A percentile compares a stretch with the other conserved stretches of the same genome.
These are phyloP conservation scores for Crenichthys baileyi DNA, from an alignment of 2,797 vertebrate genomes.

Conservation along the genomic window DNA sequence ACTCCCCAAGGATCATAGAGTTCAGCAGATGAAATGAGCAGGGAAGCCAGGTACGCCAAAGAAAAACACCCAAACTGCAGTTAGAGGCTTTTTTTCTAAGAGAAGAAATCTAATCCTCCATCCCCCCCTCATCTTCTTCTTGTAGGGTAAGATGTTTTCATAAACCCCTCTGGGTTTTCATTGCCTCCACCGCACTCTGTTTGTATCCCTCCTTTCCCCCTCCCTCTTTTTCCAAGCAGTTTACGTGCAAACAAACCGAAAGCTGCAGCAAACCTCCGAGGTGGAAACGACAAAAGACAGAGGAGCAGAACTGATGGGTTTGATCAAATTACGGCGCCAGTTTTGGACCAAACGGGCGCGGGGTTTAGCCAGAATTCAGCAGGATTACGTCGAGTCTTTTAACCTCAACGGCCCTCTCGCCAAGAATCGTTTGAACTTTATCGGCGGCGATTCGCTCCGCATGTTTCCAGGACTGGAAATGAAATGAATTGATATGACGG, in stretches of 20 bases:
- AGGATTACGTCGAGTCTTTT: conserved; percentile 54
- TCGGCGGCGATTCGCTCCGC: conserved; percentile 22
- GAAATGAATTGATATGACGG: conserved; percentile 25
- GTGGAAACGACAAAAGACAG: conserved; percentile 70
- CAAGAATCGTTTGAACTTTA: conserved; percentile 64
- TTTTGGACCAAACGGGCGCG: conserved; percentile 37
- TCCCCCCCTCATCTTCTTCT: conserved; percentile 35
- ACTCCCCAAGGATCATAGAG: conserved; percentile 34
- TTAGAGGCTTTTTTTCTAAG: conserved; percentile 73
- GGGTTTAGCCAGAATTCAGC: conserved; percentile 38
- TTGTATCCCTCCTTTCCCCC: conserved; percentile 51
- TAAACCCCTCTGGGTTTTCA: conserved; percentile 65
- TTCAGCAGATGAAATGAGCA: conserved; percentile 38
- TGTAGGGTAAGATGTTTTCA: conserved; percentile 66
- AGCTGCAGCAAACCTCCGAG: conserved; percentile 49
- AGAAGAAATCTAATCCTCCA: conserved; percentile 66
- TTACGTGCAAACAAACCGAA: conserved; percentile 57
- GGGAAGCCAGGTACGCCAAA: conserved; percentile 72
- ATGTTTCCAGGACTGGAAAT: conserved; percentile 33
- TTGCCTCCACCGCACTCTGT: conserved; percentile 65
- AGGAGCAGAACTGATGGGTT: conserved; percentile 67
- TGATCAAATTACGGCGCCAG: conserved; percentile 62
- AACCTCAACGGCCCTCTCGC: conserved; percentile 61
- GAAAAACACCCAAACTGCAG: conserved; percentile 65
- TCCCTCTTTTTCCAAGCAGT: conserved; percentile 13